These are phyloP conservation scores for Seira ritae DNA, from an alignment of 2,888 invertebrate genomes.

Conservation along the genomic window DNA sequence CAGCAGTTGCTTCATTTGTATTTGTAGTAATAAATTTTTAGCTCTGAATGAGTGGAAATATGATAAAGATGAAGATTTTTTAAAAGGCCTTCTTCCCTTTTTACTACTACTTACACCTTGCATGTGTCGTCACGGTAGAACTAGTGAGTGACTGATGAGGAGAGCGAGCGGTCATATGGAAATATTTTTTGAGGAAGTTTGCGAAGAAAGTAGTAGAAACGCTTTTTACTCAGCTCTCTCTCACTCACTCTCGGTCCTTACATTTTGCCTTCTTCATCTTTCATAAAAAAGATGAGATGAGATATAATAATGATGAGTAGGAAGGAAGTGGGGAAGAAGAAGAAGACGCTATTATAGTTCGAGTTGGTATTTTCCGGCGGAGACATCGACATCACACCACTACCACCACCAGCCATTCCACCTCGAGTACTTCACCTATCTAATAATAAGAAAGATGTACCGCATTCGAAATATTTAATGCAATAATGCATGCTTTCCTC, in stretches of 20 bases:
- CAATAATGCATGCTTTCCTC: background rate
- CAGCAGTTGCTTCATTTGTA: background rate
- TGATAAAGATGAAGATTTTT: slow-evolving; percentile 32
- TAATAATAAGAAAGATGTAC: too few relatives aligned
- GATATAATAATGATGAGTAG: background rate
- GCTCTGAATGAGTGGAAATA: too few relatives aligned
- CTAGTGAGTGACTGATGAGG: slow-evolving; percentile 56
- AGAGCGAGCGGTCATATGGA: slow-evolving; percentile 54
- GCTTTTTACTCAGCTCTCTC: background rate
- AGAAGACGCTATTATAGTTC: background rate
- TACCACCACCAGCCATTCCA: too few relatives aligned
- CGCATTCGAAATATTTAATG: background rate
- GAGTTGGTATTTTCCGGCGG: too few relatives aligned
- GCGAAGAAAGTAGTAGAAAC: background rate
- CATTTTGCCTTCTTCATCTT: background rate
- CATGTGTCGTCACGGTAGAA: slow-evolving; percentile 63
- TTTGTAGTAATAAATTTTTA: too few relatives aligned
- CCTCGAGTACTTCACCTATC: too few relatives aligned
- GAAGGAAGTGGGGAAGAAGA: background rate
- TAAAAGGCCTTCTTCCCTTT: background rate
- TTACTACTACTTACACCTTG: slow-evolving; percentile 57
- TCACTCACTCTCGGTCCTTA: background rate
- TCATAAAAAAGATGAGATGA: background rate
- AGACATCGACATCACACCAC: too few relatives aligned
- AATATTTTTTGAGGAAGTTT: slow-evolving; percentile 23